A percentile compares a stretch with the other conserved stretches of the same genome.
phyloP scores from a whole-genome alignment of 2,888 invertebrate species.

The Agonopterix arenella region DNA sequence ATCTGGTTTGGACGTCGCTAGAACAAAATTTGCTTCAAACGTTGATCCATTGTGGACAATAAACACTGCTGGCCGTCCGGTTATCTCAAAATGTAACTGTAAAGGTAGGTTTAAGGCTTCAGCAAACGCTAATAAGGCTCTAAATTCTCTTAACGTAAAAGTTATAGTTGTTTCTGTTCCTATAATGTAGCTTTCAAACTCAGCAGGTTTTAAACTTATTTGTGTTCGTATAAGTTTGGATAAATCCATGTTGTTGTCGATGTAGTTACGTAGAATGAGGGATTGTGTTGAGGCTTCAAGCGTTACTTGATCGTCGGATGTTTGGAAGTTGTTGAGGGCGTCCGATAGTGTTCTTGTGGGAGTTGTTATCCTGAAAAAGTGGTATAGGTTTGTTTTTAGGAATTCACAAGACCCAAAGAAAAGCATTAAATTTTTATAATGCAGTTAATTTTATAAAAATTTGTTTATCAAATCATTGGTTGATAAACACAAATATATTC shows the following conservation, averaged over 20 bases:
- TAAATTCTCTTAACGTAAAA: constrained; percentile 90
- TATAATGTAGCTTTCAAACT: constrained; percentile 84
- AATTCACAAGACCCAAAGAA: too few relatives aligned
- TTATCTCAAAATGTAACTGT: constrained; percentile 83
- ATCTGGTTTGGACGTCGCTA: constrained; percentile 85
- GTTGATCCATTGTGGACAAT: constrained; percentile 83
- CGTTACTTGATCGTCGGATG: constrained; percentile 88
- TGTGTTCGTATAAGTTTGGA: constrained; percentile 87
- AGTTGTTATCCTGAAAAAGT: constrained; percentile 70
- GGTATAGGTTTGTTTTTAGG: background rate
- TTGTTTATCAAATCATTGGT: too few relatives aligned
- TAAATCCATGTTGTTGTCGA: constrained; percentile 80
- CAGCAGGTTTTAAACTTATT: constrained; percentile 81
- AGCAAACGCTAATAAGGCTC: constrained; percentile 87
- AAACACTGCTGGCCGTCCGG: constrained; percentile 87
- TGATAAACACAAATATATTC: too few relatives aligned
- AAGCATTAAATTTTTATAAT: too few relatives aligned
- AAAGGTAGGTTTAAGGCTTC: constrained; percentile 84
- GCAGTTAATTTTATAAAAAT: too few relatives aligned
- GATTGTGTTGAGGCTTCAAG: constrained; percentile 80
- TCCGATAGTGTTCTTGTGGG: constrained; percentile 82
- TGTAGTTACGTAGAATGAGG: constrained; percentile 85
- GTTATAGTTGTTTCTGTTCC: constrained; percentile 83
- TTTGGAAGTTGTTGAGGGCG: constrained; percentile 87
- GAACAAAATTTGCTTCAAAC: constrained; percentile 87